Percentiles rank a stretch among this genome's conserved stretches.
phyloP scores from a whole-genome alignment of 2,797 vertebrate genomes.

The Odontamblyopus rebecca region DNA sequence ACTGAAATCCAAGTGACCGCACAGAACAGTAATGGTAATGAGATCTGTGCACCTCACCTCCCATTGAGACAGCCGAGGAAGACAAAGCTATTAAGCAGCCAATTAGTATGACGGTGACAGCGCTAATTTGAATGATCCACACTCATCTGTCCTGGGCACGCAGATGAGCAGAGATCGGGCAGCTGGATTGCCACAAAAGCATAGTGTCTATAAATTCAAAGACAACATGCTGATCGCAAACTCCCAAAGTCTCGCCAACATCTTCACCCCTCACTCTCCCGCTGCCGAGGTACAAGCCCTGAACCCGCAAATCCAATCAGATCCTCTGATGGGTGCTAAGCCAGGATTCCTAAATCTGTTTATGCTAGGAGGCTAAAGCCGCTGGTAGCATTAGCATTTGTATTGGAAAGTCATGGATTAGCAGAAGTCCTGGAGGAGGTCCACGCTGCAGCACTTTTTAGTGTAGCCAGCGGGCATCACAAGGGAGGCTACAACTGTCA shows the following conservation, averaged over 20 bases:
- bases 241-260: constrained; percentile 53
- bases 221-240: constrained; percentile 56
- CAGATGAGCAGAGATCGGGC: constrained; percentile 43
- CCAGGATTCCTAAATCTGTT: constrained; percentile 51
- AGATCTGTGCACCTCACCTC: constrained; percentile 28
- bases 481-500: constrained; percentile 56
- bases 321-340: constrained; percentile 58
- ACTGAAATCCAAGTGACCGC: constrained; percentile 19
- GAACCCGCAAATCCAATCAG: constrained; percentile 61
- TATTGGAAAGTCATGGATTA: constrained; percentile 66
- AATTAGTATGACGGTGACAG: constrained; percentile 65
- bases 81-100: constrained; percentile 61
- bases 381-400: constrained; percentile 69
- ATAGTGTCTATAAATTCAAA: constrained; percentile 59
- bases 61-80: constrained; percentile 40
- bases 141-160: constrained; percentile 59
- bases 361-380: constrained; percentile 44
- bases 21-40: constrained; percentile 14
- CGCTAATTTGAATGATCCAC: constrained; percentile 64
- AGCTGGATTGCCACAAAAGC: constrained; percentile 59
- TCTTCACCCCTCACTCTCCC: constrained; percentile 34
- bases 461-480: constrained; percentile 49
- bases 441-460: constrained; percentile 52
- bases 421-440: constrained; percentile 64
- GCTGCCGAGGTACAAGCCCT: constrained; percentile 44